These are phyloP conservation scores for Eulemur albifrons DNA, from an alignment of 2,797 vertebrate genomes.

Conservation along the genomic window DNA sequence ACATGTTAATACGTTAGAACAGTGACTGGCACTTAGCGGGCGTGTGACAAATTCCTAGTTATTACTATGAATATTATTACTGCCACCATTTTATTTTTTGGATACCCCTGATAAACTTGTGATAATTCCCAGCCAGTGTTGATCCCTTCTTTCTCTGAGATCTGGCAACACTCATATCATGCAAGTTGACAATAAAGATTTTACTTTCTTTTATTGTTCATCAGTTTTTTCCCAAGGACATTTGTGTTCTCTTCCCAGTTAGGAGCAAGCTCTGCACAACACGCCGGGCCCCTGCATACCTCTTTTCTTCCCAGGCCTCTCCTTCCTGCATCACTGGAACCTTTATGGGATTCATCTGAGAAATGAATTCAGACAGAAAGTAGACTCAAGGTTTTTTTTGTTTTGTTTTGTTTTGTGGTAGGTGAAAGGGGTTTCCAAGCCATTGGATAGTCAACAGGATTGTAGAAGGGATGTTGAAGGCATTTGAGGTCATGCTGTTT, in stretches of 20 bases:
- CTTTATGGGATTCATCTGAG: neutral
- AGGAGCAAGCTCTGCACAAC: neutral
- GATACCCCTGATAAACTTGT: neutral
- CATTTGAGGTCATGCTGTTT: neutral
- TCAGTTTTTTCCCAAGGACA: neutral
- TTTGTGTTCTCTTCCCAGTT: neutral
- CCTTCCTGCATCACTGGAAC: rapidly evolving
- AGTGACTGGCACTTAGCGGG: neutral
- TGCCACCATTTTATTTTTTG: neutral
- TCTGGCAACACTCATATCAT: rapidly evolving
- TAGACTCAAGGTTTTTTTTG: neutral
- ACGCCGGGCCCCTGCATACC: neutral
- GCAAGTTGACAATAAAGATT: rapidly evolving
- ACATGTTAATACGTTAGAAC: neutral
- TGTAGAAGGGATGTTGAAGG: neutral
- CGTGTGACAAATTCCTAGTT: neutral
- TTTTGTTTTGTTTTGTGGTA: neutral
- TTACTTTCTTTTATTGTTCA: neutral
- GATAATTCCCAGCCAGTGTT: rapidly evolving
- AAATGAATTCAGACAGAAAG: neutral
- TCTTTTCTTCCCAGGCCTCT: neutral
- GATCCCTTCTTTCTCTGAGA: neutral
- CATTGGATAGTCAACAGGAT: neutral
- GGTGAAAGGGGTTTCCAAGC: neutral
- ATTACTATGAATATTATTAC: neutral